Base-by-base conservation (phyloP, 2,113 vertebrate species). In the Neoarius graeffei region DNA sequence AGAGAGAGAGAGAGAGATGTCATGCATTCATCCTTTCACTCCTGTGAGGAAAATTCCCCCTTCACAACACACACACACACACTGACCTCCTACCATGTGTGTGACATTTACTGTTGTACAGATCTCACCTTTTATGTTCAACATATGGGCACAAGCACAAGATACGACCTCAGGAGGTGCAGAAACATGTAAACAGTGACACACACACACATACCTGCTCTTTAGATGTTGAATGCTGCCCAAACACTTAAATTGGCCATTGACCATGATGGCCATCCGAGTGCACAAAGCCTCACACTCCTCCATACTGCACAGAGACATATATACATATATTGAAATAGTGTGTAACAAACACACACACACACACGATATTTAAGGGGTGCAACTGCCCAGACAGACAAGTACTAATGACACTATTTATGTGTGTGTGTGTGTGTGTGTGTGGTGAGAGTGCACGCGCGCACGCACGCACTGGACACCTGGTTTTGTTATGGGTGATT, bases 241-340 rank as follows among this genome's bases (percentile, higher is more conserved):
- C 15, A 90, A 23, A 60, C 87, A 86, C 48, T 86, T 86, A 52
- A 84, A 88, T n/a, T 84, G 81, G 8, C 88, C 88, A 1, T 89
- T 89, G 30, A 89, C 88, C 88, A 89, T 89, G 35, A 89, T 89
- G 52, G 88, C 85, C 85, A 89, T 89, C 19, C 88, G 88, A 23
- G 85, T 84, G 54, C 88, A 89, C 19, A 89, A 35, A 4, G 88
- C 88, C 67, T 89, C 88, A 80, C 88, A 89, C 60, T 87, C 88
- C 71, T 89, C 88, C 88, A 89, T 89, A 71, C 88, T 89, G 81
- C 1, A 54, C n/a, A 84, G 54, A 67, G 60, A 83, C 10, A 83
- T 0, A 66, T 14, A 83, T 4, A 25, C 15, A 82, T 59, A 20
- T 35, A 62, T 35, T 82, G 27, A 59, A 23, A 64, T 42, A 64